Evolutionary conservation across 1,140 invertebrate genomes (phyloP).

Genomic region (Drosophila leontia): DNA sequence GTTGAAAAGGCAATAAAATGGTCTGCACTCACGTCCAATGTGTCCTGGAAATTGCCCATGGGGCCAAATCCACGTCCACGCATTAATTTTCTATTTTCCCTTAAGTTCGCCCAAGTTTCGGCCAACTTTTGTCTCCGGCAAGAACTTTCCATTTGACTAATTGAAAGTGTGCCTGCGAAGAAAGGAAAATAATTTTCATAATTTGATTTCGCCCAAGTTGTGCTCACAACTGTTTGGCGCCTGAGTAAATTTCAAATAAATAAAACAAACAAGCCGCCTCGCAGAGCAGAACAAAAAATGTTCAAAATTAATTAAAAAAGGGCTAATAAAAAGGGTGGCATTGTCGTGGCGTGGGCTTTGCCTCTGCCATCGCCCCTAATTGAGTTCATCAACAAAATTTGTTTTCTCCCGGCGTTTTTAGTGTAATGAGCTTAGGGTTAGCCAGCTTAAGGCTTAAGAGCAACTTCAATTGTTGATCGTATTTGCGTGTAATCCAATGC

Average conservation of each 20-base stretch:
- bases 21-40: slow-evolving; percentile 36
- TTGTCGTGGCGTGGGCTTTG: slow-evolving; percentile 20
- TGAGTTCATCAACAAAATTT: slow-evolving; percentile 78
- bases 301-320: slow-evolving; percentile 73
- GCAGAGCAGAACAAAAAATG: slow-evolving; percentile 13
- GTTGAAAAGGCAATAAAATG: slow-evolving; percentile 53
- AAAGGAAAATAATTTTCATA: slow-evolving; percentile 71
- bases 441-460: slow-evolving; percentile 62
- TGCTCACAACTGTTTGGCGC: slow-evolving; percentile 44
- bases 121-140: slow-evolving; percentile 38
- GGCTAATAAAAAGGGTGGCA: slow-evolving; percentile 23
- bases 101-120: slow-evolving; percentile 36
- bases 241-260: slow-evolving; percentile 49
- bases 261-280: slow-evolving; percentile 17
- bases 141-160: slow-evolving; percentile 69
- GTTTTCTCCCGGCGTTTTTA: slow-evolving; percentile 11
- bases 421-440: slow-evolving; percentile 61
- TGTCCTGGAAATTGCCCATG: slow-evolving; percentile 17
- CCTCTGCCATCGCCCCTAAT: slow-evolving; percentile 52
- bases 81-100: slow-evolving; percentile 28
- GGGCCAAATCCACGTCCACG: slow-evolving; percentile 39
- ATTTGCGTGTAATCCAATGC: slow-evolving; percentile 64
- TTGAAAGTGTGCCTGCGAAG: slow-evolving; percentile 65
- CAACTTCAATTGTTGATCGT: slow-evolving; percentile 63
- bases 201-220: slow-evolving; percentile 63